Evolutionary conservation across 2,888 invertebrate genomes (phyloP).

Genomic region (Hanleya hanleyi): DNA sequence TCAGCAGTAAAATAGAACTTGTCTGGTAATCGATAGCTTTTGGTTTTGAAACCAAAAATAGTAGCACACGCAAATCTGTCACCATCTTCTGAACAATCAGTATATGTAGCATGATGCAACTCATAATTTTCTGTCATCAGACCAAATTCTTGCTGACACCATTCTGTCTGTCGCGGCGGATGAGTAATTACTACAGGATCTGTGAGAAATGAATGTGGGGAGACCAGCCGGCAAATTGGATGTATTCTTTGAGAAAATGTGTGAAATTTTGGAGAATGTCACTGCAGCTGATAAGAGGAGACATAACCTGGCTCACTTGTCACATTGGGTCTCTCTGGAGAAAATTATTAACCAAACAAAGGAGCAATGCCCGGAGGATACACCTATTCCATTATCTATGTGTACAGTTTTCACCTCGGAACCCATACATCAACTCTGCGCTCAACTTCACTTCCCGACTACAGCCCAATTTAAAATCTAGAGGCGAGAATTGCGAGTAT

Average conservation of each 20-base stretch:
- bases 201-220: slow-evolving; percentile 31
- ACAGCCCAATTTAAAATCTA: slow-evolving; percentile 36
- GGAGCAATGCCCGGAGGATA: slow-evolving; percentile 30
- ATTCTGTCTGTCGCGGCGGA: slow-evolving; percentile 28
- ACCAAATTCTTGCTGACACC: too few relatives aligned
- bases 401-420: slow-evolving; percentile 37
- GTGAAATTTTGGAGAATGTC: slow-evolving; percentile 11
- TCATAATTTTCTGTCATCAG: too few relatives aligned
- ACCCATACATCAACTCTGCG: slow-evolving; percentile 28
- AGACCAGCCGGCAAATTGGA: slow-evolving; percentile 21
- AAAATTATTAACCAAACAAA: too few relatives aligned
- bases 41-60: too few relatives aligned
- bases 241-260: slow-evolving; percentile 24
- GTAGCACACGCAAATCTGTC: too few relatives aligned
- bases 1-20: too few relatives aligned
- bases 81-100: too few relatives aligned
- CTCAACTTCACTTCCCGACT: slow-evolving; percentile 30
- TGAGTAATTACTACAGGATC: slow-evolving; percentile 24
- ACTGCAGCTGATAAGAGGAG: slow-evolving; percentile 35
- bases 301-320: slow-evolving; percentile 26
- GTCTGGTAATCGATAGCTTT: too few relatives aligned
- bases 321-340: too few relatives aligned
- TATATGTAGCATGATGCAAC: too few relatives aligned
- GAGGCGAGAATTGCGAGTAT: slow-evolving; percentile 24
- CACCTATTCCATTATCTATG: slow-evolving; percentile 34